Evolutionary conservation across 1,140 invertebrate species (phyloP).

Genomic region (Platorchestia sp.): DNA sequence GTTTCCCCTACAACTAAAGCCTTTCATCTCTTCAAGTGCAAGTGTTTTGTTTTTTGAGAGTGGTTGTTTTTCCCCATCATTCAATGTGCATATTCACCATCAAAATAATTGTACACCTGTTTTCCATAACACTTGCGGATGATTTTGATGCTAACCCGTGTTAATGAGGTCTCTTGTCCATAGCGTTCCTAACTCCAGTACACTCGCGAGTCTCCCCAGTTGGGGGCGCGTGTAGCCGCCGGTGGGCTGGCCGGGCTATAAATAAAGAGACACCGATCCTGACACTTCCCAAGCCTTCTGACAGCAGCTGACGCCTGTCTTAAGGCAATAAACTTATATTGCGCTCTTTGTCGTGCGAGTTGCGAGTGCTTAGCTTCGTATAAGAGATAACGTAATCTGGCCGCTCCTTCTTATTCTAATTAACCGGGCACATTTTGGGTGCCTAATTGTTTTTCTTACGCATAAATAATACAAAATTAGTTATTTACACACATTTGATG

Average conservation of each 20-base stretch:
- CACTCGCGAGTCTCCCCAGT: background rate
- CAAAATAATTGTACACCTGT: background rate
- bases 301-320: slow-evolving; percentile 48
- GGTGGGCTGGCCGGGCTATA: slow-evolving; percentile 19
- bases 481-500: background rate
- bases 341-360: background rate
- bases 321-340: slow-evolving; percentile 22
- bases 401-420: background rate
- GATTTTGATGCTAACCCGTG: background rate
- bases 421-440: background rate
- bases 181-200: background rate
- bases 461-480: background rate
- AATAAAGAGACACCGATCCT: slow-evolving; percentile 49
- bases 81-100: background rate
- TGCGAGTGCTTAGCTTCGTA: background rate
- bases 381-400: slow-evolving; percentile 2
- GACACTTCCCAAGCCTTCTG: slow-evolving; percentile 43
- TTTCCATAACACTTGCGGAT: background rate
- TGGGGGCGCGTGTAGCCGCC: background rate
- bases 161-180: background rate
- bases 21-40: too few relatives aligned
- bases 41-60: too few relatives aligned
- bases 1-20: too few relatives aligned
- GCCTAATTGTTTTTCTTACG: background rate
- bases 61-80: background rate